Percentiles rank a stretch among this genome's conserved stretches.
Conservation (phyloP, 2,797 vertebrate genomes). For the Sebastes taczanowskii region DNA sequence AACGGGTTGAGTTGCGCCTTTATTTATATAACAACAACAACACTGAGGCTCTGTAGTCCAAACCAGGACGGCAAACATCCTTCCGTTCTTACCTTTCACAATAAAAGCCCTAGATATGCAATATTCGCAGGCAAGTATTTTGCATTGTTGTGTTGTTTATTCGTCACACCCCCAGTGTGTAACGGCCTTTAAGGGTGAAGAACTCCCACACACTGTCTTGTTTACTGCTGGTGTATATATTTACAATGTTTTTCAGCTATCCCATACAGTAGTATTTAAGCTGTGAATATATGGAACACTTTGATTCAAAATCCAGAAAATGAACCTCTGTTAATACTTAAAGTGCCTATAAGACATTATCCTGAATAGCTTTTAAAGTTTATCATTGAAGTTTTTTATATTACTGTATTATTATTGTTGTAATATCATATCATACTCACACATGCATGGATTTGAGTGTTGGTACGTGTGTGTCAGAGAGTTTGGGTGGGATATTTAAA, state of each 20-base stretch:
- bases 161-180: rapidly evolving
- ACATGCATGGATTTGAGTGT: background rate
- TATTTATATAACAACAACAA: too few relatives aligned
- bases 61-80: too few relatives aligned
- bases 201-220: background rate
- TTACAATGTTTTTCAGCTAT: background rate
- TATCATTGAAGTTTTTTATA: background rate
- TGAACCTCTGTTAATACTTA: background rate
- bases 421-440: background rate
- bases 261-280: background rate
- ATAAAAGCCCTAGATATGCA: too few relatives aligned
- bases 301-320: background rate
- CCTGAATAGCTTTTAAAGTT: background rate
- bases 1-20: too few relatives aligned
- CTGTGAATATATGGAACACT: background rate
- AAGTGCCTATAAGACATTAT: background rate
- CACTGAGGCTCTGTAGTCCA: too few relatives aligned
- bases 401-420: background rate
- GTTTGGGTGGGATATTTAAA: background rate
- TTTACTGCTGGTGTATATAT: background rate
- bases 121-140: too few relatives aligned
- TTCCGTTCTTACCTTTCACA: too few relatives aligned
- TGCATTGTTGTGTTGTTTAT: too few relatives aligned
- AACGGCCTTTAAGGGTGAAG: background rate
- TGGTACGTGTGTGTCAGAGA: background rate